Percentiles rank a stretch among this genome's conserved stretches.
phyloP scores from a whole-genome alignment of 2,113 vertebrate genomes.

The Rousettus leschenaultii region DNA sequence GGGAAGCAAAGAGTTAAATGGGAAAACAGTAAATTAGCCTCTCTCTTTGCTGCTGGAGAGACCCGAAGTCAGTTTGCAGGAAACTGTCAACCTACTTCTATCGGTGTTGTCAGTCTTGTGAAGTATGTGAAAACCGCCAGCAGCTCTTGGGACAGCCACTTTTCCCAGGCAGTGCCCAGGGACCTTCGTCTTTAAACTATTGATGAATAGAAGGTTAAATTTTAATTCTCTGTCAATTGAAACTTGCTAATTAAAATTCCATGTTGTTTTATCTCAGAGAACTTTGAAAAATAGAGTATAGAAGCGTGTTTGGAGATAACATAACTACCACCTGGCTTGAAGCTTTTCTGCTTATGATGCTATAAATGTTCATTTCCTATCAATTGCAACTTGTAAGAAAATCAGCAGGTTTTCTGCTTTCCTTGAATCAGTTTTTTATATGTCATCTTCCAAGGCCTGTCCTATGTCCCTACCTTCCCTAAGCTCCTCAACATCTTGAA shows the following conservation, averaged over 20 bases:
- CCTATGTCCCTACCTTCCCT: background rate
- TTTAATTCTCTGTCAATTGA: constrained; percentile 71
- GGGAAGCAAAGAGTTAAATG: background rate
- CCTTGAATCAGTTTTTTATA: background rate
- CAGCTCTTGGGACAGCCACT: background rate
- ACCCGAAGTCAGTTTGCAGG: background rate
- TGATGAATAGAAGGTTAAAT: constrained; percentile 71
- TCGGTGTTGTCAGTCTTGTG: background rate
- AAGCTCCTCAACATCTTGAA: background rate
- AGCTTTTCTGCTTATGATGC: constrained; percentile 21
- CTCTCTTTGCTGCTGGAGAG: background rate
- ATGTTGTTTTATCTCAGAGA: constrained; percentile 58
- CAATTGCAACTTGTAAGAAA: constrained; percentile 5
- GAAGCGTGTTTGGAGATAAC: constrained; percentile 14
- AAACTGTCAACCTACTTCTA: background rate
- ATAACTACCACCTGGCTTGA: background rate
- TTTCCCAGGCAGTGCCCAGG: background rate
- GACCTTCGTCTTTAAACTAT: constrained; percentile 64
- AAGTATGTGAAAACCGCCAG: background rate
- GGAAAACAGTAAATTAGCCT: background rate
- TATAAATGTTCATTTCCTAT: constrained; percentile 47
- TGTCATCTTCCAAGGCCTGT: background rate
- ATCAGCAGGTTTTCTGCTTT: background rate
- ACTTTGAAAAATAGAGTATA: constrained; percentile 38
- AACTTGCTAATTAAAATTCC: constrained; percentile 69